Percentiles rank a stretch among this genome's conserved stretches.
Evolutionary conservation across 2,113 vertebrate genomes (phyloP).

Genomic region (Oryzias javanicus): DNA sequence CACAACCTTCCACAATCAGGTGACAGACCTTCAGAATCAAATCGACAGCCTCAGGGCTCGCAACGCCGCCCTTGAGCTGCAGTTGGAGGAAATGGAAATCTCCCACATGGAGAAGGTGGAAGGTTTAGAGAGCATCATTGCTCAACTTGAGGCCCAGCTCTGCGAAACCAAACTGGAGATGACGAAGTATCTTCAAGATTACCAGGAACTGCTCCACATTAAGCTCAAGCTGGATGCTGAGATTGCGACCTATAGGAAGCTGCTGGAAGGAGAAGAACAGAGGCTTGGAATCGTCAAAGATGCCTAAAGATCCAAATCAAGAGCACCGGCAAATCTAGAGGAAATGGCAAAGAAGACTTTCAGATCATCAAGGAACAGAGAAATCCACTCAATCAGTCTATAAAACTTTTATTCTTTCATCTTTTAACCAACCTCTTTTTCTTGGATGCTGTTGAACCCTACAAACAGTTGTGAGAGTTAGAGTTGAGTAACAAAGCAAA

Average conservation of each 20-base stretch:
- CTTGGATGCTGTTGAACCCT: constrained; percentile 6
- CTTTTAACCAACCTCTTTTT: background rate
- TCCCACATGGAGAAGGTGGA: constrained; percentile 73
- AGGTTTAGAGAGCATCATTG: constrained; percentile 63
- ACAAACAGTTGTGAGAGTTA: too few relatives aligned
- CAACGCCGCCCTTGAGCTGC: constrained; percentile 73
- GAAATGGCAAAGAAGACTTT: constrained; percentile 9
- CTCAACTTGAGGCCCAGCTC: constrained; percentile 78
- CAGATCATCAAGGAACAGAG: constrained; percentile 17
- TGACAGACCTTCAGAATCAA: constrained; percentile 77
- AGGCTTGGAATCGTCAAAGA: constrained; percentile 73
- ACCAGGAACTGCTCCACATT: constrained; percentile 75
- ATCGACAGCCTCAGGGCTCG: constrained; percentile 72
- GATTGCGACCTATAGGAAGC: constrained; percentile 81
- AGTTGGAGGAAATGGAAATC: constrained; percentile 79
- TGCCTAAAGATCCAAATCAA: constrained; percentile 30
- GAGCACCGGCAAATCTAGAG: constrained; percentile 12
- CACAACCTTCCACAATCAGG: constrained; percentile 69
- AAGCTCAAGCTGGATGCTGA: constrained; percentile 81
- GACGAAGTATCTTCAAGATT: constrained; percentile 72
- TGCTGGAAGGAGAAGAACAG: constrained; percentile 80
- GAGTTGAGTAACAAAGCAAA: too few relatives aligned
- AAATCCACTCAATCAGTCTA: constrained; percentile 8
- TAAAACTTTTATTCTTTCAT: constrained; percentile 7
- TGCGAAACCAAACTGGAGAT: constrained; percentile 78